phyloP scores from a whole-genome alignment of 1,140 invertebrate genomes.

The Hetaerina americana region DNA sequence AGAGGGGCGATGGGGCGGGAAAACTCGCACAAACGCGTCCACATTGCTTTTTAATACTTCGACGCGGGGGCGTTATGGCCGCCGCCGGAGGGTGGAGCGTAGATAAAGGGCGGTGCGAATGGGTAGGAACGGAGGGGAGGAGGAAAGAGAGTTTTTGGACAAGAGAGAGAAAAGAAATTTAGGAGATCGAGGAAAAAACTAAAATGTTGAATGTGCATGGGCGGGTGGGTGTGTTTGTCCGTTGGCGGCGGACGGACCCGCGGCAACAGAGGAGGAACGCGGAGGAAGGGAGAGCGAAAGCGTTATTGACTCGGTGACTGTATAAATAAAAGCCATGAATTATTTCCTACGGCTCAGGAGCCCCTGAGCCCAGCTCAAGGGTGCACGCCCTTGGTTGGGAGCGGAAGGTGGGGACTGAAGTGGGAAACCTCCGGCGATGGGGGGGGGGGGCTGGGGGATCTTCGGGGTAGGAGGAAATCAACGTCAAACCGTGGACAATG shows the following conservation, averaged over 20 bases:
- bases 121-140: too few species aligned
- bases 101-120: too few species aligned
- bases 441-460: too few species aligned
- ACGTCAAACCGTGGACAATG: neutral
- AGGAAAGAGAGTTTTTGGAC: too few species aligned
- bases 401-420: neutral
- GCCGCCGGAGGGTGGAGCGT: too few species aligned
- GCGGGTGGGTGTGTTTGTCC: neutral
- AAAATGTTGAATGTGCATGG: too few species aligned
- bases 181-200: too few species aligned
- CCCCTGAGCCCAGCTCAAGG: neutral
- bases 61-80: neutral
- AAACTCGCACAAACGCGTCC: neutral
- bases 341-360: neutral
- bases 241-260: neutral
- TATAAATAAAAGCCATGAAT: conserved; percentile 1
- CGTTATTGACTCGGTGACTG: neutral
- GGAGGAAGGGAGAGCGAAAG: neutral
- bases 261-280: too few species aligned
- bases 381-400: neutral
- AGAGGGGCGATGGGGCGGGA: neutral
- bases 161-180: too few species aligned
- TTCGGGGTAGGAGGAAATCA: neutral
- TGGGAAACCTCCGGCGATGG: neutral
- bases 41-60: neutral